Conservation (phyloP, 2,113 vertebrate species). For the Nipponia nippon region DNA sequence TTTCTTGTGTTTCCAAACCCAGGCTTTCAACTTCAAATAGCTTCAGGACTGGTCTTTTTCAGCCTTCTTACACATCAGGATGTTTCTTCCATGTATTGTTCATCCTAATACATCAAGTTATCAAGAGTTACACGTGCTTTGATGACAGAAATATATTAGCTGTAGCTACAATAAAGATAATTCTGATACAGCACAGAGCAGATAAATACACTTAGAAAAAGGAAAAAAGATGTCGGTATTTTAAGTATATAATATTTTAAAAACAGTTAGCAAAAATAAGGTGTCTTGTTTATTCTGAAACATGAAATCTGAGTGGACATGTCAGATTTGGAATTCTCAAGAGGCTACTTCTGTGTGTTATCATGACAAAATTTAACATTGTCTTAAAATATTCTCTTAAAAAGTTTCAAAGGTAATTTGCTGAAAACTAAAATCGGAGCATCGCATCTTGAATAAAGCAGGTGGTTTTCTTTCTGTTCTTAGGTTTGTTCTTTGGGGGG, state of each 20-base stretch:
- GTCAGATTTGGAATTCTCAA: background rate
- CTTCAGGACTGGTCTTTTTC: background rate
- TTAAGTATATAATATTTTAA: background rate
- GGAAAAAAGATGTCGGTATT: background rate
- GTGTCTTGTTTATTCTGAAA: background rate
- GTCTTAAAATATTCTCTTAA: background rate
- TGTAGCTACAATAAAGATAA: background rate
- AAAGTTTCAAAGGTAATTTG: background rate
- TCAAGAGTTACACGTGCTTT: background rate
- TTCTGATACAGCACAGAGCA: background rate
- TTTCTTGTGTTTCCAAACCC: background rate
- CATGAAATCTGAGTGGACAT: background rate
- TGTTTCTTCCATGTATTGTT: background rate
- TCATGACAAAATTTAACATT: background rate
- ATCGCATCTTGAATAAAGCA: too few species aligned
- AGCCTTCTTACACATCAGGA: background rate
- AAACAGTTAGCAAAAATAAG: background rate
- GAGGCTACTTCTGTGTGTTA: background rate
- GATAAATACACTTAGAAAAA: background rate
- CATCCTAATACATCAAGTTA: background rate
- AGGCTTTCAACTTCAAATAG: background rate
- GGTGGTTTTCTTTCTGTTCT: background rate
- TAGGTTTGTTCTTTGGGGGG: background rate
- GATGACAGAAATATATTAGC: background rate
- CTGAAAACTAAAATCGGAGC: background rate